Evolutionary conservation across 2,797 vertebrate genomes (phyloP), one percentile per base, ranked within the genome.

Genomic region (Chaetophractus vellerosus): DNA sequence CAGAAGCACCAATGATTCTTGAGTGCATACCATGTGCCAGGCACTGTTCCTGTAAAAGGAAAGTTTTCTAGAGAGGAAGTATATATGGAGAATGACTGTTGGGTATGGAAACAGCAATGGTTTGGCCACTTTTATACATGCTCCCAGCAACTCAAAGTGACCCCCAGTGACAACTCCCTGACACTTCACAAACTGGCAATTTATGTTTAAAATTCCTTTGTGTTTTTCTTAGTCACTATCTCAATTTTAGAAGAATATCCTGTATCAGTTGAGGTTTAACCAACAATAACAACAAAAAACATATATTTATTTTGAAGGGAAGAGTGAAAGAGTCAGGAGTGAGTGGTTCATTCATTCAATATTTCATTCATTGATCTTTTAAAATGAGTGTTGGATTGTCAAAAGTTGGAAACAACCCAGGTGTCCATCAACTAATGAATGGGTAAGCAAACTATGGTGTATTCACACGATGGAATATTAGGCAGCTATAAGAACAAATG

Each of bases 221-320:
- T 64, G 31, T 3, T n/a, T 33, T 55, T 55, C 61, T 66, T 75
- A 75, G 21, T 66, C 85, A 81, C n/a, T 69, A 55, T 23, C 26
- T 83, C 41, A 76, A 31, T 55, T 83, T 21, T 63, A 79, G 36
- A 83, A 52, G 9, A 64, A 81, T 33, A 36, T 75, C 28, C 28
- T 64, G 1, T 15, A 79, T 71, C 9, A 24, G 11, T 83, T 78
- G 38, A 91, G 78, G 2, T 64, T 93, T 78, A 69, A 36, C 28
- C 48, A 90, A 24, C 8, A 90, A 79, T 9, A 78, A 26, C 74
- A n/a, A 63, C 71, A 66, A 64, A 59, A 9, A 3, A 71, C 57
- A 31, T 61, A 41, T 28, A 69, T 78, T 88, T 66, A 95, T 91
- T 48, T 91, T 38, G 33, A 91, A 82, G 71, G 41, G 41, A 63